phyloP scores from a whole-genome alignment of 2,797 vertebrate genomes.

The Odontamblyopus lacepedii region DNA sequence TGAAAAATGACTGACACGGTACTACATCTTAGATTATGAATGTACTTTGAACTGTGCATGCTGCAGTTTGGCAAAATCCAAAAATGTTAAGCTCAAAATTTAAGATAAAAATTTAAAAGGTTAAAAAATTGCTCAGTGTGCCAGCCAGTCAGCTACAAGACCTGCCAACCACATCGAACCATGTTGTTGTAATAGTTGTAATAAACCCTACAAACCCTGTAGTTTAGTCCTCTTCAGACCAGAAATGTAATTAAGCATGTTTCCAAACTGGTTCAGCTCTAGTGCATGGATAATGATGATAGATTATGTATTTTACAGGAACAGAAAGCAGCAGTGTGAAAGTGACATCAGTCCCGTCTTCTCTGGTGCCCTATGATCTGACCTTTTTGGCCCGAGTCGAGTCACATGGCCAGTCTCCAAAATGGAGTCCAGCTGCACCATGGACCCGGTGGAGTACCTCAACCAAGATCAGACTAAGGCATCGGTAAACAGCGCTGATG shows the following conservation, averaged over 20 bases:
- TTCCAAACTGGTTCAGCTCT: not conserved
- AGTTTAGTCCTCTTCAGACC: not conserved
- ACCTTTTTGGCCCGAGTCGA: slow-evolving; percentile 67
- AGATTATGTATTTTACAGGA: slow-evolving; percentile 34
- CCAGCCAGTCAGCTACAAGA: too few relatives aligned
- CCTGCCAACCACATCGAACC: too few relatives aligned
- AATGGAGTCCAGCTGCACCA: slow-evolving; percentile 78
- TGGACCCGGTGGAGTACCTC: slow-evolving; percentile 75
- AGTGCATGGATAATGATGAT: not conserved
- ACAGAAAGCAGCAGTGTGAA: slow-evolving; percentile 36
- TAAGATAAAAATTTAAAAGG: too few relatives aligned
- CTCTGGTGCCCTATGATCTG: slow-evolving; percentile 78
- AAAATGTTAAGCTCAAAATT: too few relatives aligned
- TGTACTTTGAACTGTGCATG: not conserved
- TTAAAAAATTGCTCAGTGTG: too few relatives aligned
- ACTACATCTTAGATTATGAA: not conserved
- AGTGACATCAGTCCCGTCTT: slow-evolving; percentile 60
- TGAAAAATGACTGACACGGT: not conserved
- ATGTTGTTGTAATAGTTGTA: too few relatives aligned
- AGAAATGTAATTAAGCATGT: not conserved
- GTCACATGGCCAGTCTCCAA: slow-evolving; percentile 74
- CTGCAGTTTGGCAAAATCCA: not conserved
- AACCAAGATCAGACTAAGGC: slow-evolving; percentile 74
- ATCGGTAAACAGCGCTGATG: slow-evolving; percentile 65
- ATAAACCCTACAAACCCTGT: not conserved